These are phyloP conservation scores for Drosophila quadrilineata DNA, from an alignment of 1,140 invertebrate species.

Conservation along the genomic window DNA sequence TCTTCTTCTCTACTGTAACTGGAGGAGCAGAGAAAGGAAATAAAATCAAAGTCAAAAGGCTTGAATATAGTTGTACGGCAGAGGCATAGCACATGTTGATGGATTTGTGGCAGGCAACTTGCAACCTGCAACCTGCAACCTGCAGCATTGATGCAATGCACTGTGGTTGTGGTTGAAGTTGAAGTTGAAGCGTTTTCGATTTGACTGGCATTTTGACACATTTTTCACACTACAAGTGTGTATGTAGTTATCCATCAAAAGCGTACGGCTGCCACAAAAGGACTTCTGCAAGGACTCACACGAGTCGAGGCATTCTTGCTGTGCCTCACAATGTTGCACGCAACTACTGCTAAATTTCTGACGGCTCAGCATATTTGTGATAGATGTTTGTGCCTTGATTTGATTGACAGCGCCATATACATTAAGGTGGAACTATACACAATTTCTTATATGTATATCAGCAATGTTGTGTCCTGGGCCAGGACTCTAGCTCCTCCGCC, in stretches of 20 bases:
- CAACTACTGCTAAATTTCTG: no score
- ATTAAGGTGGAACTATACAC: no score
- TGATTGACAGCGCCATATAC: conserved; percentile 3
- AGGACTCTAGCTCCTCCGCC: no score
- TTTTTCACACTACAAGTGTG: background rate
- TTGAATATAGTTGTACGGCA: background rate
- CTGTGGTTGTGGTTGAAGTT: no score
- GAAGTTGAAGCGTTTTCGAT: background rate
- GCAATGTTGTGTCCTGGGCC: background rate
- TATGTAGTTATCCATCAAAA: no score
- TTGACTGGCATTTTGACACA: conserved; percentile 10
- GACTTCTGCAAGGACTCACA: no score
- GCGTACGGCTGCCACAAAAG: background rate
- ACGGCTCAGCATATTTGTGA: background rate
- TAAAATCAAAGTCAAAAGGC: background rate
- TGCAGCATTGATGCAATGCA: background rate
- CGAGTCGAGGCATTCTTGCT: no score
- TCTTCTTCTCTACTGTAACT: no score
- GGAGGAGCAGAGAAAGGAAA: background rate
- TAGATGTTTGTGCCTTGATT: no score
- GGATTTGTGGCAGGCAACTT: conserved; percentile 14
- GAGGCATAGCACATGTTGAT: conserved; percentile 1
- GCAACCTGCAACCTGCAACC: no score
- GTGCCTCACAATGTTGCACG: no score
- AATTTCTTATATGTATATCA: no score